Evolutionary conservation across 2,888 invertebrate species (phyloP), one percentile per base, ranked within the genome.

Genomic region (Ceriagrion tenellum): DNA sequence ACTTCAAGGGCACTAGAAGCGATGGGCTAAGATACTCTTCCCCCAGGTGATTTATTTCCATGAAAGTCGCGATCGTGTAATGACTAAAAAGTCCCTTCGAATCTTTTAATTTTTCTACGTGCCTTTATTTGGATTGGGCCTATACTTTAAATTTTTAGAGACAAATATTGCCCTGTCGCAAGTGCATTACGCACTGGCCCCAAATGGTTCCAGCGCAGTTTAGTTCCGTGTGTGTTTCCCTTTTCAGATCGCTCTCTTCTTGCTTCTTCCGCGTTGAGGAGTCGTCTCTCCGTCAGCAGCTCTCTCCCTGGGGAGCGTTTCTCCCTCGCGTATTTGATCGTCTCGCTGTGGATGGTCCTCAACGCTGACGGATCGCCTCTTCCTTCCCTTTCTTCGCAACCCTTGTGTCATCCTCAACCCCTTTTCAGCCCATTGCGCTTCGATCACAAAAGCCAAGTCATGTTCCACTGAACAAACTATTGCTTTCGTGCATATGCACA

Each of bases 291-390:
- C n/a, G n/a, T n/a, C n/a, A n/a, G n/a, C n/a, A n/a, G n/a, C n/a
- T 20, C 91, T 59, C 40, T 69, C 35, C 12, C 40, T 69, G 69
- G 63, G 20, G 69, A 74, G 56, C n/a, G 63, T 40, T 40, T 55
- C 47, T n/a, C 16, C n/a, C n/a, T 89, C n/a, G 89, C 89, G 26
- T 89, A 74, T 93, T 93, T 93, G 93, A 93, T 93, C 93, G 12
- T 23, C 93, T 69, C 47, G 30, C 47, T 47, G 40, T 69, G 26
- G 93, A 93, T 63, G 23, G 40, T 69, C 93, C 69, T 93, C 63
- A n/a, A 26, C 91, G 23, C 35, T 26, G 55, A 89, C 55, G 89
- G 55, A 55, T 89, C 63, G 47, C 90, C 56, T 90, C 90, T n/a
- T 12, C n/a, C 91, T 40, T n/a, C 40, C 63, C 40, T 26, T 56